A percentile compares a stretch with the other conserved stretches of the same genome.
Conservation (phyloP, 2,888 invertebrate species). For the Xestia rhomboidea region DNA sequence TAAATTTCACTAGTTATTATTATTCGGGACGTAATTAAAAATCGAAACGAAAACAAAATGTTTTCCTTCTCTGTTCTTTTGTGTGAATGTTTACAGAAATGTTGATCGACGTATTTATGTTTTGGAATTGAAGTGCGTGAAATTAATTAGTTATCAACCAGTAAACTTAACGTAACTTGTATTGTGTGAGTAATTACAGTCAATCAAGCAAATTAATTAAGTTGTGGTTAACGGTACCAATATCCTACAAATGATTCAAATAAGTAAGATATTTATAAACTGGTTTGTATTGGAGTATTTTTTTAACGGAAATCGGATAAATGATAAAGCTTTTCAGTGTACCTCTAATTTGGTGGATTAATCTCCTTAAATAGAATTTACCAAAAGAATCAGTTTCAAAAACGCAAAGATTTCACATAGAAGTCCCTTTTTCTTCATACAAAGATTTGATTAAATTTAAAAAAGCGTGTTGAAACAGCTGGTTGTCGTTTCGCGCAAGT, state of each 20-base stretch:
- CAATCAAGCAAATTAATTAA: constrained; percentile 39
- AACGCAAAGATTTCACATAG: constrained; percentile 32
- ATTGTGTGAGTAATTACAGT: constrained; percentile 19
- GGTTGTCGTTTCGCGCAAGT: constrained; percentile 46
- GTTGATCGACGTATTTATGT: background rate
- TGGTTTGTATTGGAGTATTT: background rate
- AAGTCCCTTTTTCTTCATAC: constrained; percentile 24
- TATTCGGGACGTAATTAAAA: background rate
- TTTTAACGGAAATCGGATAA: background rate
- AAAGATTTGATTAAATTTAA: constrained; percentile 62
- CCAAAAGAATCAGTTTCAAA: background rate
- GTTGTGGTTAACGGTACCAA: background rate
- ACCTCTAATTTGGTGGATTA: background rate
- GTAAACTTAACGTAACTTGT: constrained; percentile 4
- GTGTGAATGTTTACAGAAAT: background rate
- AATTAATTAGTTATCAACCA: constrained; percentile 21
- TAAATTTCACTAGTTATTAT: constrained; percentile 12
- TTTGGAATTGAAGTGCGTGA: background rate
- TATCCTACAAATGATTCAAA: constrained; percentile 8
- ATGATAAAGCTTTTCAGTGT: background rate
- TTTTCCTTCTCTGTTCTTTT: background rate
- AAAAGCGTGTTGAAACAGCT: constrained; percentile 56
- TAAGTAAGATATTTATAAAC: constrained; percentile 6
- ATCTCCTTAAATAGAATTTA: background rate
- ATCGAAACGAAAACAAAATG: background rate